These are phyloP conservation scores for Fulica atra DNA, from an alignment of 2,113 vertebrate genomes.

Conservation along the genomic window DNA sequence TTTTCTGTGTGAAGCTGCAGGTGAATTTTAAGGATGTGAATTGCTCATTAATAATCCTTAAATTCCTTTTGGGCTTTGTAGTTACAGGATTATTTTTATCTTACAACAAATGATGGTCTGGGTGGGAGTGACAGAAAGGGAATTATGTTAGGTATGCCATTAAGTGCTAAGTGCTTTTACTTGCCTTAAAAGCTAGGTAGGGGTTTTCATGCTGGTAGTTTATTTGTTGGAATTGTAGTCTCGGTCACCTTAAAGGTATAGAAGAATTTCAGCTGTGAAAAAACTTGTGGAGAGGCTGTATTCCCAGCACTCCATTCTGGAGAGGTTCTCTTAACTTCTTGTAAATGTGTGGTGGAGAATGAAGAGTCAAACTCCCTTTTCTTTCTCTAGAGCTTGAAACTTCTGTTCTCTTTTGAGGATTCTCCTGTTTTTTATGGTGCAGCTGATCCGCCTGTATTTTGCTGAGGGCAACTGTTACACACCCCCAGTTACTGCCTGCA, in stretches of 20 bases:
- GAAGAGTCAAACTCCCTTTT: not conserved
- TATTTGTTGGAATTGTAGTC: not conserved
- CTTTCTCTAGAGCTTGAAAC: not conserved
- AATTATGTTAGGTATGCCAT: not conserved
- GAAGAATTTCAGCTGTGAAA: not conserved
- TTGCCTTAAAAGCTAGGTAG: not conserved
- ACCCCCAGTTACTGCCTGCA: not conserved
- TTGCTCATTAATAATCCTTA: not conserved
- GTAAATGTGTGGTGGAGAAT: not conserved
- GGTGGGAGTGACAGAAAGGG: not conserved
- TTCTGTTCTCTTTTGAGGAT: accelerated
- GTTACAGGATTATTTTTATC: not conserved
- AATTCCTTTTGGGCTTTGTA: not conserved
- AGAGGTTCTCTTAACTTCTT: not conserved
- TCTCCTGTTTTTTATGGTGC: not conserved
- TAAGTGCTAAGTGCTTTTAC: not conserved
- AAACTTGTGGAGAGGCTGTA: not conserved
- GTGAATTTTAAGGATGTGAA: not conserved
- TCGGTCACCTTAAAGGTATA: not conserved
- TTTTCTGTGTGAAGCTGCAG: not conserved
- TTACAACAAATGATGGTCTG: not conserved
- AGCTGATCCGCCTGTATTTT: not conserved
- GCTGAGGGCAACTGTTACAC: not conserved
- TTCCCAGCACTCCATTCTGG: not conserved
- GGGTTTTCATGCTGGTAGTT: not conserved